A percentile compares a stretch with the other conserved stretches of the same genome.
Evolutionary conservation across 2,797 vertebrate species (phyloP).

Genomic region (Myotis vivesi): DNA sequence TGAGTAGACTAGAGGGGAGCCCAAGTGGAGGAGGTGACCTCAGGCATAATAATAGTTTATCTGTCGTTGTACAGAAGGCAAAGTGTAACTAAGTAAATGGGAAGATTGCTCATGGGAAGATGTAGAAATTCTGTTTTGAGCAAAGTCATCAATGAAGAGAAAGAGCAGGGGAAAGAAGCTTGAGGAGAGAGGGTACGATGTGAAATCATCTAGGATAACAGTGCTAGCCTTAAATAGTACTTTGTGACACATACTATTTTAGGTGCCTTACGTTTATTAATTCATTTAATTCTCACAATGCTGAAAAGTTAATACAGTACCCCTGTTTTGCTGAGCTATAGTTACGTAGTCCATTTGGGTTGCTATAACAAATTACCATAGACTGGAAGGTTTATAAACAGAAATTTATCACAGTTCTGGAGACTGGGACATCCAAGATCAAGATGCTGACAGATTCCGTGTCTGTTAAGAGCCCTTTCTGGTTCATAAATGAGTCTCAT

Average conservation of each 20-base stretch:
- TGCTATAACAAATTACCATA: not conserved
- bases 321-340: not conserved
- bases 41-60: not conserved
- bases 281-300: not conserved
- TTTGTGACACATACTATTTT: not conserved
- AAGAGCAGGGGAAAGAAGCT: not conserved
- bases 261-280: not conserved
- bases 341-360: not conserved
- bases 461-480: not conserved
- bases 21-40: not conserved
- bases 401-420: not conserved
- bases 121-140: not conserved
- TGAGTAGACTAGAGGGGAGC: not conserved
- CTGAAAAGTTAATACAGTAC: not conserved
- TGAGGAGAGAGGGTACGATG: not conserved
- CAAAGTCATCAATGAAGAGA: not conserved
- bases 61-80: not conserved
- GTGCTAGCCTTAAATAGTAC: not conserved
- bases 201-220: not conserved
- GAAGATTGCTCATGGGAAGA: not conserved
- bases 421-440: not conserved
- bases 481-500: not conserved
- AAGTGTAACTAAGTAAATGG: not conserved
- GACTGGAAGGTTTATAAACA: not conserved
- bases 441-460: not conserved